Evolutionary conservation across 2,113 vertebrate species (phyloP).

Genomic region (Marcusenius ussheri): DNA sequence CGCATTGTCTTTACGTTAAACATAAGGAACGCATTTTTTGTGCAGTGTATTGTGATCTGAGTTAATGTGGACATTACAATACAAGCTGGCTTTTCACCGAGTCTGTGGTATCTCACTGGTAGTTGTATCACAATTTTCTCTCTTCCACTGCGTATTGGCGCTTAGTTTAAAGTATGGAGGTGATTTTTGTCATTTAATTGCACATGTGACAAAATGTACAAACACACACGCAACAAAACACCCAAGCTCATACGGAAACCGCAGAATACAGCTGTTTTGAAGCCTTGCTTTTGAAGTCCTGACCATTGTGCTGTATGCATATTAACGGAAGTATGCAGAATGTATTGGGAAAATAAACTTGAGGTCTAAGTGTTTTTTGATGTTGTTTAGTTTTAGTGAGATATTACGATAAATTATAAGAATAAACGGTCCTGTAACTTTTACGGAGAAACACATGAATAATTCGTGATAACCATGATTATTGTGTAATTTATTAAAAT

Average conservation of each 20-base stretch:
- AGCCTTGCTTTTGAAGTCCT: neutral
- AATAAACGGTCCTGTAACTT: neutral
- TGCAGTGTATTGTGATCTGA: neutral
- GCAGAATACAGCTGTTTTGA: neutral
- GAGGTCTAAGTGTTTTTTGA: neutral
- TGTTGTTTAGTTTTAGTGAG: neutral
- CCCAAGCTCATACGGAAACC: neutral
- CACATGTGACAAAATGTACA: neutral
- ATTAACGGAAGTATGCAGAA: neutral
- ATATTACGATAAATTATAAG: neutral
- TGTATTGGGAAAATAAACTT: neutral
- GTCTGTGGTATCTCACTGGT: neutral
- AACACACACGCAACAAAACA: neutral
- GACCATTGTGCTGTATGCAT: neutral
- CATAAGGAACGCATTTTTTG: neutral
- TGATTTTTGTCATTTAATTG: neutral
- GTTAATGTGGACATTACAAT: neutral
- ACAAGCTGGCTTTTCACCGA: neutral
- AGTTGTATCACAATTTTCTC: neutral
- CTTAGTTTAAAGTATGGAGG: neutral
- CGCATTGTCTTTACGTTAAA: neutral
- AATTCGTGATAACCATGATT: neutral
- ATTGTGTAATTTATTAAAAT: neutral
- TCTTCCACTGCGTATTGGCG: neutral
- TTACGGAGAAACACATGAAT: neutral